Evolutionary conservation across 2,113 vertebrate species (phyloP), one percentile per base, ranked within the genome.

Genomic region (Psilopsiagon aymara): DNA sequence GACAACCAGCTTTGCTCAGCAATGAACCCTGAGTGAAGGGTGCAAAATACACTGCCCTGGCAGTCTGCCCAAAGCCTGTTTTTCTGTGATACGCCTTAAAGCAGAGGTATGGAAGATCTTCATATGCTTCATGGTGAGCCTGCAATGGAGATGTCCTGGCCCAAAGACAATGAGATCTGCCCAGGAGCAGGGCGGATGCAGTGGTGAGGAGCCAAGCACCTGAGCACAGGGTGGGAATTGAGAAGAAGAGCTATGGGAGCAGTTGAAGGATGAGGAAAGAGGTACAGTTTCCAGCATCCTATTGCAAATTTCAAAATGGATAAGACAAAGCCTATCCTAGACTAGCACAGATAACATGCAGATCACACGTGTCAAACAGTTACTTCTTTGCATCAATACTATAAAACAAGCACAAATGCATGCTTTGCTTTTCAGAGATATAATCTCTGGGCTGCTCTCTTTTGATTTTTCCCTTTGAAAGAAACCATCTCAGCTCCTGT

Each of bases 191-290:
- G 18, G 23, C 6, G 25, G 31, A 33, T 17, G 2, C 69, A 23
- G 33, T 3, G 3, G 33, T 8, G 39, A 62, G 39, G 46, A 82
- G n/a, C 28, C 11, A 4, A 8, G 13, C 46, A 66, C 41, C 35
- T 24, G 33, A 27, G 10, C 0, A 0, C 19, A 43, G 51, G 18
- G 14, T 3, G 5, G 5, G 17, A 33, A 11, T 47, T 7, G 3
- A 31, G 53, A 46, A 88, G 25, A 15, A 47, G n/a, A 63, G 43
- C 13, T 90, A 51, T 7, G 39, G 49, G 67, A 70, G 28, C 19
- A 69, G 41, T 24, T 71, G 63, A 17, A 66, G 35, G 9, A 21
- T 77, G 53, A 92, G 55, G 21, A 28, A 66, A 66, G 46, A 39
- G 21, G 3, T 23, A 24, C 0, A 0, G 3, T 60, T 88, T 66